phyloP scores from a whole-genome alignment of 2,888 invertebrate species.

The Byasa hedistus region DNA sequence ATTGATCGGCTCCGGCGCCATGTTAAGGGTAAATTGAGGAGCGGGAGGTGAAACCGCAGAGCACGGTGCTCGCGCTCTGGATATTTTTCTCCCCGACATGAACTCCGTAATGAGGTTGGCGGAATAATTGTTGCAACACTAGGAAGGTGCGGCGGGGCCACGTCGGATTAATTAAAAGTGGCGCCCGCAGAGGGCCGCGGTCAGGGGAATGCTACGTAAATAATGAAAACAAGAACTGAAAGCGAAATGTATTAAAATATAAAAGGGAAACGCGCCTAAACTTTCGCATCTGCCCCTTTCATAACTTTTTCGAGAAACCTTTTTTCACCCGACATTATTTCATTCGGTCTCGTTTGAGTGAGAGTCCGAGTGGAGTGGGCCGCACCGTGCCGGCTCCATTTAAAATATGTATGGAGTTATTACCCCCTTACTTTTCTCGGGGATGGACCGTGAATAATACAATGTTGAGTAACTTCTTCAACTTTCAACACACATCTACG shows the following conservation, averaged over 20 bases:
- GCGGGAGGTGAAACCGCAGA: slow-evolving; percentile 45
- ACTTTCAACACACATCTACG: slow-evolving; percentile 33
- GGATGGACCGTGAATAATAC: slow-evolving; percentile 44
- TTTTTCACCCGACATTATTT: slow-evolving; percentile 72
- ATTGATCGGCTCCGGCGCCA: slow-evolving; percentile 12
- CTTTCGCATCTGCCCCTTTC: slow-evolving; percentile 68
- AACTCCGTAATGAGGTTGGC: slow-evolving; percentile 72
- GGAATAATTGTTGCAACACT: slow-evolving; percentile 77
- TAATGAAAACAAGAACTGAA: slow-evolving; percentile 64
- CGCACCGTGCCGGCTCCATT: slow-evolving; percentile 63
- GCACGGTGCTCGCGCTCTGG: slow-evolving; percentile 51
- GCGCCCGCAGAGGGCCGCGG: slow-evolving; percentile 61
- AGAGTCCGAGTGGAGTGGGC: slow-evolving; percentile 64
- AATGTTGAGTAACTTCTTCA: slow-evolving; percentile 47
- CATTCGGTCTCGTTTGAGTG: slow-evolving; percentile 75
- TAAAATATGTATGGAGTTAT: slow-evolving; percentile 69
- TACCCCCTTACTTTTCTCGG: slow-evolving; percentile 37
- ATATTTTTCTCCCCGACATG: slow-evolving; percentile 65
- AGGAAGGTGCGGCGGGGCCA: slow-evolving; percentile 66
- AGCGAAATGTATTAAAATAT: slow-evolving; percentile 62
- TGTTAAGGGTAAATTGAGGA: slow-evolving; percentile 34
- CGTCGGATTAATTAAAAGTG: slow-evolving; percentile 74
- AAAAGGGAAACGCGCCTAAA: slow-evolving; percentile 61
- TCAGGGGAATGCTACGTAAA: slow-evolving; percentile 72
- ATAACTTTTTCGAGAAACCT: slow-evolving; percentile 72